These are phyloP conservation scores for Archocentrus centrarchus DNA, from an alignment of 2,113 vertebrate species.

Conservation along the genomic window DNA sequence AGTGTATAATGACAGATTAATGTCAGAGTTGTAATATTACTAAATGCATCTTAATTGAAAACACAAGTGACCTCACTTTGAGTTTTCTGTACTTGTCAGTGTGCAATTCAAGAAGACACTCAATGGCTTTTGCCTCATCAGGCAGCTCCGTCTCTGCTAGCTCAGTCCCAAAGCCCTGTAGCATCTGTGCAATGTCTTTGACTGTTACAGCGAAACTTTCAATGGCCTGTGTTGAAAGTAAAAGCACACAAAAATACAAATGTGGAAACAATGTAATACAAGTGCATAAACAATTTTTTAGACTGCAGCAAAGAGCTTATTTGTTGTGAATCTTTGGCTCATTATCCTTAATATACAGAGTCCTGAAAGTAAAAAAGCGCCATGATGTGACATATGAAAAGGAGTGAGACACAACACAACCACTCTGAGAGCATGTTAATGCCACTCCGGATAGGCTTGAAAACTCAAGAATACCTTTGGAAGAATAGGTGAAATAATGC, in stretches of 20 bases:
- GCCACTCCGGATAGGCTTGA: background rate
- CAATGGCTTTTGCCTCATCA: constrained; percentile 83
- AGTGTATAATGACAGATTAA: background rate
- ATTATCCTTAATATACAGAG: background rate
- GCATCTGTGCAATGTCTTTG: constrained; percentile 96
- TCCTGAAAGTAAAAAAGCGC: background rate
- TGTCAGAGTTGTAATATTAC: background rate
- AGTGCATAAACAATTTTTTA: background rate
- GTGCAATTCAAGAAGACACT: constrained; percentile 86
- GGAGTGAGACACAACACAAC: background rate
- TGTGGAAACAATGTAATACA: background rate
- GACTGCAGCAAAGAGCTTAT: background rate
- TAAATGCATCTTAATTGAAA: background rate
- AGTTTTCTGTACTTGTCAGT: constrained; percentile 90
- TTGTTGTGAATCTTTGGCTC: background rate
- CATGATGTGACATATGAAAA: background rate
- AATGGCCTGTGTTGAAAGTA: constrained; percentile 86
- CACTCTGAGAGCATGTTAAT: background rate
- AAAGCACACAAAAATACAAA: background rate
- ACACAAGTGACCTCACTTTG: constrained; percentile 81
- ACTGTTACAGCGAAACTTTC: constrained; percentile 96
- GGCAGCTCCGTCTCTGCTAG: constrained; percentile 91
- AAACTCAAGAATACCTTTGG: background rate
- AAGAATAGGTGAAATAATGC: background rate
- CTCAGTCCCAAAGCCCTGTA: constrained; percentile 94